A percentile compares a stretch with the other conserved stretches of the same genome.
phyloP scores from a whole-genome alignment of 2,888 invertebrate genomes.

The Ephialtes manifestator region DNA sequence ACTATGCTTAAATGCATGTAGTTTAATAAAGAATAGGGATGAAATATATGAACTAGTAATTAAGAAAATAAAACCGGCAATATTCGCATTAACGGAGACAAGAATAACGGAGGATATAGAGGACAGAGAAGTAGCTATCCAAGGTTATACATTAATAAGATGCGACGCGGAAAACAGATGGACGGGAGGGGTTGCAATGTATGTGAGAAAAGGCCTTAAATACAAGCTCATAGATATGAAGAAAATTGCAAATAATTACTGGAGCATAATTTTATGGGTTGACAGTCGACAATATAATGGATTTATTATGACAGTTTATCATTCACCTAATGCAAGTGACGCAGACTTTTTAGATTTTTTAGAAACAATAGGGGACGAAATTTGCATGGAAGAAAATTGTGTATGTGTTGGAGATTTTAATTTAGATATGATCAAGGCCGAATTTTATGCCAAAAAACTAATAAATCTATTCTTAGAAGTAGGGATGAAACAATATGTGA shows the following conservation, averaged over 20 bases:
- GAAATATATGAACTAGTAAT: conserved; percentile 11
- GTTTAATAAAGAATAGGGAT: background rate
- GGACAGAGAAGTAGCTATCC: conserved; percentile 15
- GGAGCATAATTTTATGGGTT: conserved; percentile 42
- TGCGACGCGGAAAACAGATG: conserved; percentile 49
- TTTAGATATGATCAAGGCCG: conserved; percentile 16
- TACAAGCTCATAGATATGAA: conserved; percentile 34
- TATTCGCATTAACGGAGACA: conserved; percentile 56
- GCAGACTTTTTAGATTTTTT: too few relatives aligned
- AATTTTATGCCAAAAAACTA: conserved; percentile 52
- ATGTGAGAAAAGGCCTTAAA: conserved; percentile 52
- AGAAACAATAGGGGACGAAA: too few relatives aligned
- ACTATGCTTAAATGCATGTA: conserved; percentile 9
- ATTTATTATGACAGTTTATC: conserved; percentile 45
- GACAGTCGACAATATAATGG: conserved; percentile 51
- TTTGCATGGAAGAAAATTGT: conserved; percentile 18
- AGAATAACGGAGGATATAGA: conserved; percentile 48
- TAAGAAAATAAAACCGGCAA: conserved; percentile 31
- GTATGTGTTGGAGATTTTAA: conserved; percentile 49
- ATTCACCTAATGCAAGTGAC: conserved; percentile 42
- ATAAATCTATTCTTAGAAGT: conserved; percentile 27
- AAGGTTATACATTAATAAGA: conserved; percentile 50
- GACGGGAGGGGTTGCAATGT: conserved; percentile 58
- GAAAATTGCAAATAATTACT: conserved; percentile 46
- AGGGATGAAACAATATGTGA: conserved; percentile 53